phyloP scores from a whole-genome alignment of 2,888 invertebrate genomes.

The Polydrusus tereticollis region DNA sequence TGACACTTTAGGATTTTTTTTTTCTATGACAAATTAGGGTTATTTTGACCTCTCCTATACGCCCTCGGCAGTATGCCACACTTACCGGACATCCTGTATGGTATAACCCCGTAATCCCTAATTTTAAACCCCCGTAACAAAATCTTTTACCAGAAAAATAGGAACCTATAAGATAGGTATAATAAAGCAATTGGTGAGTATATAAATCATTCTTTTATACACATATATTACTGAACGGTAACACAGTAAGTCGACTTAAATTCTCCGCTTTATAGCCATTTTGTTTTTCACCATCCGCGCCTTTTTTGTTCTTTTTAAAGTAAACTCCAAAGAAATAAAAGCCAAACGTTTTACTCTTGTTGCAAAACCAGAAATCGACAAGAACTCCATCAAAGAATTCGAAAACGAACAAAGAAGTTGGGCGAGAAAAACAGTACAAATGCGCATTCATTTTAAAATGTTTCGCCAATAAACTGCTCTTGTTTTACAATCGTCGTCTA shows the following conservation, averaged over 20 bases:
- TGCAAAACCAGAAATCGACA: conserved; percentile 28
- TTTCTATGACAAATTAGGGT: too few species aligned
- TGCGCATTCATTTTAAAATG: conserved; percentile 50
- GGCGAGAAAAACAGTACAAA: conserved; percentile 47
- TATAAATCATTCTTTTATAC: conserved; percentile 34
- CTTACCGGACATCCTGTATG: too few species aligned
- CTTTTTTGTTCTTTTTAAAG: conserved; percentile 28
- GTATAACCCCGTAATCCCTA: too few species aligned
- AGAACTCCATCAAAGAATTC: conserved; percentile 32
- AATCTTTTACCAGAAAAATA: too few species aligned
- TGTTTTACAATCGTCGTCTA: conserved; percentile 52
- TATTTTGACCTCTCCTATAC: too few species aligned
- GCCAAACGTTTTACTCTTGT: conserved; percentile 24
- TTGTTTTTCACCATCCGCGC: conserved; percentile 36
- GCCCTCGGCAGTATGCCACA: too few species aligned
- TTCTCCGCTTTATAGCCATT: conserved; percentile 35
- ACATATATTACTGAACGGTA: conserved; percentile 16
- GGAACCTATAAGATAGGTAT: too few species aligned
- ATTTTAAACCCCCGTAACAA: too few species aligned
- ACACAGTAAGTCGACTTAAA: conserved; percentile 24
- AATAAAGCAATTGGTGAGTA: conserved; percentile 38
- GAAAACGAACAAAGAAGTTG: conserved; percentile 36
- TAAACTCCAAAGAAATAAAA: conserved; percentile 38
- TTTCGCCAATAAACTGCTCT: conserved; percentile 54
- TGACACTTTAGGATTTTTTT: too few species aligned